phyloP scores from a whole-genome alignment of 2,113 vertebrate genomes.

The Ellobius talpinus region DNA sequence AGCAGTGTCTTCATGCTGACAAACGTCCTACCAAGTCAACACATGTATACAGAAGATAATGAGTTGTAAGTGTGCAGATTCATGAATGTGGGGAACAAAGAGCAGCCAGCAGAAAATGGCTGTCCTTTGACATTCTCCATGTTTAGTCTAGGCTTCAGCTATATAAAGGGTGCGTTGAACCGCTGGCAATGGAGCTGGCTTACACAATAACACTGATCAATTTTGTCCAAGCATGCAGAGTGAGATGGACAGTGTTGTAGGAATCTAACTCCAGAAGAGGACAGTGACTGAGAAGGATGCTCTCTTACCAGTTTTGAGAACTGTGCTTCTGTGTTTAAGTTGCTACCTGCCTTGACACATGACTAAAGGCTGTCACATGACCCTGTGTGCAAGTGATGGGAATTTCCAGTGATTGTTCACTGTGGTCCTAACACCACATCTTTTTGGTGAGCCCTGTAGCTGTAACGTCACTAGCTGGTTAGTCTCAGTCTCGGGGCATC shows the following conservation, averaged over 20 bases:
- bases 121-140: background rate
- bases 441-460: background rate
- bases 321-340: background rate
- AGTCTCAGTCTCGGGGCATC: background rate
- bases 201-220: background rate
- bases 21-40: background rate
- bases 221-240: background rate
- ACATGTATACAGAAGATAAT: background rate
- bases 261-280: constrained; percentile 16
- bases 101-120: background rate
- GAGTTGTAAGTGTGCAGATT: background rate
- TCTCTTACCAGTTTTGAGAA: background rate
- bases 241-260: background rate
- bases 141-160: background rate
- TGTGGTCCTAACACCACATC: background rate
- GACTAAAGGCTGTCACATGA: background rate
- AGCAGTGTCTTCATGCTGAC: background rate
- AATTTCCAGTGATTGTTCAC: background rate
- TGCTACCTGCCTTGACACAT: background rate
- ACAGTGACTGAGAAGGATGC: background rate
- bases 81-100: background rate
- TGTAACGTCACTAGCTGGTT: background rate
- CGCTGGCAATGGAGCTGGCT: background rate
- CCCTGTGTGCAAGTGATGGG: background rate
- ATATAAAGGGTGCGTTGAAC: background rate